These are phyloP conservation scores for Cyanoliseus patagonus DNA, from an alignment of 2,113 vertebrate genomes.

Conservation along the genomic window DNA sequence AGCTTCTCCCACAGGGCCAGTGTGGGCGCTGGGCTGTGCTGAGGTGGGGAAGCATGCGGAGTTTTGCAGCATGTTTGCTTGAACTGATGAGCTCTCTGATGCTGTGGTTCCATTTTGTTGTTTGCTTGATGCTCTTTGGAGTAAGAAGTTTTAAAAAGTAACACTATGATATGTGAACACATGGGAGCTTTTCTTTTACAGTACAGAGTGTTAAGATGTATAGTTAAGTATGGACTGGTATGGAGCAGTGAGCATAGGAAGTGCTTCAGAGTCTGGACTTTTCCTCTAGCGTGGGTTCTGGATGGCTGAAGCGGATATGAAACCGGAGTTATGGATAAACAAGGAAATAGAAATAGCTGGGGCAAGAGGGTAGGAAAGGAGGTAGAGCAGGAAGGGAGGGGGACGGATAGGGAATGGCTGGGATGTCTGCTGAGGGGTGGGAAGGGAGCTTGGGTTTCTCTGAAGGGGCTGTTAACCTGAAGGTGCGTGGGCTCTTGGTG, in stretches of 20 bases:
- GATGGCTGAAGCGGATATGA: neutral
- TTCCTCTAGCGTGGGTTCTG: neutral
- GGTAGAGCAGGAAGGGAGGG: neutral
- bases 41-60: rapidly evolving
- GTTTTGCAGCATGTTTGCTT: neutral
- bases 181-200: neutral
- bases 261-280: neutral
- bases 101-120: neutral
- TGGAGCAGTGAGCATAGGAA: neutral
- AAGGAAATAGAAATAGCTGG: neutral
- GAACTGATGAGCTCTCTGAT: neutral
- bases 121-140: neutral
- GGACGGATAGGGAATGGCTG: neutral
- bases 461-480: neutral
- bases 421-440: neutral
- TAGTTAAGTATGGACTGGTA: neutral
- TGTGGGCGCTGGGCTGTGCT: rapidly evolving
- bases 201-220: no score
- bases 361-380: neutral
- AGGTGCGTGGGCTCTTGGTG: neutral
- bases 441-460: neutral
- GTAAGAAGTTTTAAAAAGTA: neutral
- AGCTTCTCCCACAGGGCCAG: neutral
- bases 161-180: neutral
- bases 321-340: neutral